Conservation (phyloP, 2,888 invertebrate species). For the Dorcus parallelipipedus region DNA sequence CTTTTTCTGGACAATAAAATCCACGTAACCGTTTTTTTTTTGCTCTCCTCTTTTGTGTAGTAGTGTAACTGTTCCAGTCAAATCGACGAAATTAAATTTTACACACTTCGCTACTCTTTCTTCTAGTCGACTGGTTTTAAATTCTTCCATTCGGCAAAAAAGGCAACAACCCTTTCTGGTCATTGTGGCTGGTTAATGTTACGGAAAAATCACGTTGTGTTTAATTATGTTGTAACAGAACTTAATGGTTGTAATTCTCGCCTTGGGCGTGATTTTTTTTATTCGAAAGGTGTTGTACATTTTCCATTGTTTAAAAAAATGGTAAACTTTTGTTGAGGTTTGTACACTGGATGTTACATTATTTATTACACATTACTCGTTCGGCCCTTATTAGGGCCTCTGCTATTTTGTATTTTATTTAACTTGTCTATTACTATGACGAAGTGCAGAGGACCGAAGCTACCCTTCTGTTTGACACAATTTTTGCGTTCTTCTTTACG, state of each 20-base stretch:
- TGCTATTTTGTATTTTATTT: too few species aligned
- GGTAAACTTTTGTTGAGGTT: too few species aligned
- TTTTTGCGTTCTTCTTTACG: too few species aligned
- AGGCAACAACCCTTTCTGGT: constrained; percentile 44
- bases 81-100: constrained; percentile 26
- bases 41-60: background rate
- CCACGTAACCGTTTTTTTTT: constrained; percentile 12
- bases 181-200: constrained; percentile 44
- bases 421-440: too few species aligned
- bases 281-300: too few species aligned
- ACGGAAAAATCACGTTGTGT: constrained; percentile 48
- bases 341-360: too few species aligned
- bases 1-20: too few species aligned
- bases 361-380: too few species aligned
- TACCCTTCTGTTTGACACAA: too few species aligned
- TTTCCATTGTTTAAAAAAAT: too few species aligned
- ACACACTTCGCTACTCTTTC: constrained; percentile 26
- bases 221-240: constrained; percentile 46
- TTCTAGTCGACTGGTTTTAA: constrained; percentile 29
- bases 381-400: too few species aligned
- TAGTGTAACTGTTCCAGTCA: constrained; percentile 9
- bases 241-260: constrained; percentile 23
- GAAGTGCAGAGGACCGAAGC: too few species aligned
- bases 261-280: background rate
- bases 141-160: constrained; percentile 33